Percentiles rank a stretch among this genome's conserved stretches.
Conservation (phyloP, 2,888 invertebrate species). For the Mimumesa dahlbomi region DNA sequence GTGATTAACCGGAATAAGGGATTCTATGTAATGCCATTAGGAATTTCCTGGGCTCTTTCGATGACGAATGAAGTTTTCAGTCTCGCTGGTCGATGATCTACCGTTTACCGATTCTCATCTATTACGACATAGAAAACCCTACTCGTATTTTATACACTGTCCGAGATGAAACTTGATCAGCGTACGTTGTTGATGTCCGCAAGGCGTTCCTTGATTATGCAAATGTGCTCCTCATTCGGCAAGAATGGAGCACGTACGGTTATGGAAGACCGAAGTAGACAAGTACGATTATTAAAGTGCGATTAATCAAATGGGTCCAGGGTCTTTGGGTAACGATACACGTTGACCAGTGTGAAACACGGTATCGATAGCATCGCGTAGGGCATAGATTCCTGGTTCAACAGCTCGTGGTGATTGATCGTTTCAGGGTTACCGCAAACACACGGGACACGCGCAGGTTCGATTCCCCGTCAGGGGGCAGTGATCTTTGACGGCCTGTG, state of each 20-base stretch:
- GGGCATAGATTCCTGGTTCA: constrained; percentile 69
- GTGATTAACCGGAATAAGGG: constrained; percentile 51
- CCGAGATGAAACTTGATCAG: too few relatives aligned
- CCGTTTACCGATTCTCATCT: not conserved
- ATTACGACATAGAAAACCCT: too few relatives aligned
- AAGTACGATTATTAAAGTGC: constrained; percentile 66
- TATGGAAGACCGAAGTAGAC: not conserved
- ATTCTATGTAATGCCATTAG: constrained; percentile 41
- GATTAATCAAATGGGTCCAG: constrained; percentile 72
- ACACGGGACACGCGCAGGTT: constrained; percentile 73
- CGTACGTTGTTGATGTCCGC: too few relatives aligned
- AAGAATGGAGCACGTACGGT: not conserved
- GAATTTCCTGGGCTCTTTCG: constrained; percentile 18
- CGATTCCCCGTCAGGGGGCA: constrained; percentile 66
- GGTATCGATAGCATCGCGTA: constrained; percentile 54
- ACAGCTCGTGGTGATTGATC: constrained; percentile 75
- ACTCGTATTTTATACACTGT: too few relatives aligned
- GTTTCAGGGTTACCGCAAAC: constrained; percentile 78
- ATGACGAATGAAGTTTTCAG: constrained; percentile 20
- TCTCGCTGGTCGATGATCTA: constrained; percentile 17
- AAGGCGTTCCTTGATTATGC: too few relatives aligned
- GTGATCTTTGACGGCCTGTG: constrained; percentile 76
- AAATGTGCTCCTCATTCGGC: too few relatives aligned
- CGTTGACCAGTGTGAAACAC: constrained; percentile 51
- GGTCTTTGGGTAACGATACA: constrained; percentile 43